These are phyloP conservation scores for Darevskia nairensis DNA, from an alignment of 2,797 vertebrate species.

Conservation along the genomic window DNA sequence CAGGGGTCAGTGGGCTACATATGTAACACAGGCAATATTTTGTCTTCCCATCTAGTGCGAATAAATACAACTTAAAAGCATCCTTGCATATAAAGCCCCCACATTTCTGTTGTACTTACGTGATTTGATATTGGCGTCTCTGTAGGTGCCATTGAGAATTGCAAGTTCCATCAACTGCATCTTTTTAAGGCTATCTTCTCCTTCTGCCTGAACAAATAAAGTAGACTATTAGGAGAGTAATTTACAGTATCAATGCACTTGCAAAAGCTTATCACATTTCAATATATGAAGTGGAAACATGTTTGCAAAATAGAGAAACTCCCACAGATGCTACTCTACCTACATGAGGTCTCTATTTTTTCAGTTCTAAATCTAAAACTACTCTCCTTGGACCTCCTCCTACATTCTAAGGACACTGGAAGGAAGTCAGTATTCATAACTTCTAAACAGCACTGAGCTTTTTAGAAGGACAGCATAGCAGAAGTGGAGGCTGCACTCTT, in stretches of 20 bases:
- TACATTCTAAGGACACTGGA: background rate
- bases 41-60: background rate
- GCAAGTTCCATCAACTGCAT: slow-evolving; percentile 99
- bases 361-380: background rate
- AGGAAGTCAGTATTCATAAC: background rate
- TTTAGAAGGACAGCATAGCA: background rate
- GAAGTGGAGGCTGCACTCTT: background rate
- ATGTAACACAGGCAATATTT: background rate
- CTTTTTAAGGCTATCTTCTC: slow-evolving; percentile 99
- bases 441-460: background rate
- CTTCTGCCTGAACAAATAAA: slow-evolving; percentile 87
- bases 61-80: background rate
- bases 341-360: background rate
- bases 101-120: slow-evolving; percentile 85
- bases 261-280: background rate
- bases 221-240: slow-evolving; percentile 21
- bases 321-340: background rate
- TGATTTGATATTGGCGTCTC: slow-evolving; percentile 99
- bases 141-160: slow-evolving; percentile 98
- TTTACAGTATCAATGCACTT: background rate
- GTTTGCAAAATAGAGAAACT: background rate
- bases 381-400: background rate
- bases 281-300: slow-evolving; percentile 4
- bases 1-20: background rate
- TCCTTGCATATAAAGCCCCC: background rate